These are phyloP conservation scores for Halcyon chelicuti DNA, from an alignment of 2,797 vertebrate species.

Conservation along the genomic window DNA sequence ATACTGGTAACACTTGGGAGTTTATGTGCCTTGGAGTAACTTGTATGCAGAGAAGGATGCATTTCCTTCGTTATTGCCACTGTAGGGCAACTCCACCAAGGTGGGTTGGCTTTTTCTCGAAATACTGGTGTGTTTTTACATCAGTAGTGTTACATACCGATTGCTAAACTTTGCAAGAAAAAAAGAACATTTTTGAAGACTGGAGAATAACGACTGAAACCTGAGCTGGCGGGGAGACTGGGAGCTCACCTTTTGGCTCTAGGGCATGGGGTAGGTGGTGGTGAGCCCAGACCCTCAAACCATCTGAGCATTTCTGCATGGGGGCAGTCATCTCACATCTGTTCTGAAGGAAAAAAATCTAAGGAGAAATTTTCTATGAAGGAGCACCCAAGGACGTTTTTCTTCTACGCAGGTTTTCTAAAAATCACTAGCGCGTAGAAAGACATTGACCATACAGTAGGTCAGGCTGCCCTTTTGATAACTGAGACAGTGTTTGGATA, in stretches of 20 bases:
- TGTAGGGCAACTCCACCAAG: background rate
- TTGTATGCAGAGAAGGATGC: background rate
- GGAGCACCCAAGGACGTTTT: background rate
- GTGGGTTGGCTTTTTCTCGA: background rate
- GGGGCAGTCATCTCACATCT: background rate
- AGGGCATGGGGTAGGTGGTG: rapidly evolving
- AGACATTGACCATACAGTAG: background rate
- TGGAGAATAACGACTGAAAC: background rate
- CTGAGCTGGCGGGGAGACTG: background rate
- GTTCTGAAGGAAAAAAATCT: background rate
- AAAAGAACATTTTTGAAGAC: background rate
- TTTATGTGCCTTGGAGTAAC: background rate
- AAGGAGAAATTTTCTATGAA: background rate
- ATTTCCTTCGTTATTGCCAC: background rate
- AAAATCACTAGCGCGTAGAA: background rate
- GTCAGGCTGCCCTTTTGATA: slow-evolving; percentile 45
- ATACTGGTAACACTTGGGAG: background rate
- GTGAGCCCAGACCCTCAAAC: background rate
- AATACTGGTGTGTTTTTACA: rapidly evolving
- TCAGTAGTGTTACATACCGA: background rate
- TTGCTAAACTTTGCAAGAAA: background rate
- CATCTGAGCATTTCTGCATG: background rate
- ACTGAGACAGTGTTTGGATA: background rate
- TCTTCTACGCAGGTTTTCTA: background rate
- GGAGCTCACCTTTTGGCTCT: background rate